phyloP scores from a whole-genome alignment of 2,797 vertebrate genomes.

The Emydoidea blandingii region DNA sequence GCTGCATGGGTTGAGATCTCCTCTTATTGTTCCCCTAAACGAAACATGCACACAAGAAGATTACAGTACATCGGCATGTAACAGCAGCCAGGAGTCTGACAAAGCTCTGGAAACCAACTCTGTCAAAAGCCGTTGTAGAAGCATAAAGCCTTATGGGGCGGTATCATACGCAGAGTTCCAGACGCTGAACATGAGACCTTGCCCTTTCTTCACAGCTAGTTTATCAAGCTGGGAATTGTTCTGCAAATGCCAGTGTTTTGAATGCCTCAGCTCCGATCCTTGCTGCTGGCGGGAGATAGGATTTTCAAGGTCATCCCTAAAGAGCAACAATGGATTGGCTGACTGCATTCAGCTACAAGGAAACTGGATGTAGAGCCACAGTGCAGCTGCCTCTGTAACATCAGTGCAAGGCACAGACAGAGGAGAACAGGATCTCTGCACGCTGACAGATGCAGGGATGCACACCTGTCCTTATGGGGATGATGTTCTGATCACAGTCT shows the following conservation, averaged over 20 bases:
- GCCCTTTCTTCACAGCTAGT: neutral
- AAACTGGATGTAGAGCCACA: accelerated
- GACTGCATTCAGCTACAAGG: neutral
- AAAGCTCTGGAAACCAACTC: neutral
- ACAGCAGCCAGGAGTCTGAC: too few relatives aligned
- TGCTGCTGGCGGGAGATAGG: neutral
- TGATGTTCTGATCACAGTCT: neutral
- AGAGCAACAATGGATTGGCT: neutral
- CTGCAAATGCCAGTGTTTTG: neutral
- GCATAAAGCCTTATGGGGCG: neutral
- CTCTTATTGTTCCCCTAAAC: neutral
- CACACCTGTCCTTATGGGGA: neutral
- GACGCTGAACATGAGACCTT: neutral
- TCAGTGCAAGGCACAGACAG: neutral
- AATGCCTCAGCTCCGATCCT: neutral
- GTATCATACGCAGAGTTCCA: too few relatives aligned
- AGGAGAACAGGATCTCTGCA: neutral
- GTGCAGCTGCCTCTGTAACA: neutral
- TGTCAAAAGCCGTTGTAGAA: neutral
- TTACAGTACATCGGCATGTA: neutral
- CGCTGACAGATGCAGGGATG: neutral
- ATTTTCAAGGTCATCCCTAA: neutral
- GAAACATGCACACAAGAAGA: neutral
- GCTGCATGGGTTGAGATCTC: conserved; percentile 59
- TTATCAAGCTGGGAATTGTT: neutral